These are phyloP conservation scores for Ceryle rudis DNA, from an alignment of 2,797 vertebrate genomes.

Conservation along the genomic window DNA sequence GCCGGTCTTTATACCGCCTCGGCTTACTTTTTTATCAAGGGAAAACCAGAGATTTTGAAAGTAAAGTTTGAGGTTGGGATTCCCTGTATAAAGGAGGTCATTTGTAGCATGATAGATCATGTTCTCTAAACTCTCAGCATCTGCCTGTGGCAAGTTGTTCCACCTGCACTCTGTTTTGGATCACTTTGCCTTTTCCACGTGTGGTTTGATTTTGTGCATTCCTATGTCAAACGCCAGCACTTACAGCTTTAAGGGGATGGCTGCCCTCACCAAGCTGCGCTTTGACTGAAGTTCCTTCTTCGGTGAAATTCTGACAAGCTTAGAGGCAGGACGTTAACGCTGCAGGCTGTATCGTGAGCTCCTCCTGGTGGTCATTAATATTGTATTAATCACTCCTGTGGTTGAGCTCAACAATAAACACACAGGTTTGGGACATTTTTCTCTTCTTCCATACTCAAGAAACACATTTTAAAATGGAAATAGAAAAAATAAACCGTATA, in stretches of 20 bases:
- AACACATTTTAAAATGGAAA: background rate
- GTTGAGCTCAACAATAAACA: background rate
- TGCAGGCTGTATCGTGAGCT: slow-evolving; percentile 29
- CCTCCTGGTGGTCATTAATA: slow-evolving; percentile 7
- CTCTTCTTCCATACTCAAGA: background rate
- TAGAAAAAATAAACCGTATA: background rate
- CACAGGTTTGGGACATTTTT: background rate
- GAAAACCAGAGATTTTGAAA: background rate
- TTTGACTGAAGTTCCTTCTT: background rate
- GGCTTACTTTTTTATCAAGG: background rate
- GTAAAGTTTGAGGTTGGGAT: background rate
- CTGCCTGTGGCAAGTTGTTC: background rate
- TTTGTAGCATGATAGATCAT: rapidly evolving
- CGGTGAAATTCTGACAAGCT: rapidly evolving
- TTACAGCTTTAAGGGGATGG: background rate
- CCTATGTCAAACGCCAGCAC: background rate
- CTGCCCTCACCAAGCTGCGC: background rate
- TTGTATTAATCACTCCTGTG: rapidly evolving
- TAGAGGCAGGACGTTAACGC: rapidly evolving
- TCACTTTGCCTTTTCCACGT: background rate
- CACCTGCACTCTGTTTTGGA: background rate
- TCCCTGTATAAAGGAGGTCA: background rate
- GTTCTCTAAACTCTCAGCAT: background rate
- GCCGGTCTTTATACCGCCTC: background rate
- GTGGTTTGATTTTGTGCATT: background rate